Conservation (phyloP, 2,113 vertebrate species). For the Hoplias malabaricus region DNA sequence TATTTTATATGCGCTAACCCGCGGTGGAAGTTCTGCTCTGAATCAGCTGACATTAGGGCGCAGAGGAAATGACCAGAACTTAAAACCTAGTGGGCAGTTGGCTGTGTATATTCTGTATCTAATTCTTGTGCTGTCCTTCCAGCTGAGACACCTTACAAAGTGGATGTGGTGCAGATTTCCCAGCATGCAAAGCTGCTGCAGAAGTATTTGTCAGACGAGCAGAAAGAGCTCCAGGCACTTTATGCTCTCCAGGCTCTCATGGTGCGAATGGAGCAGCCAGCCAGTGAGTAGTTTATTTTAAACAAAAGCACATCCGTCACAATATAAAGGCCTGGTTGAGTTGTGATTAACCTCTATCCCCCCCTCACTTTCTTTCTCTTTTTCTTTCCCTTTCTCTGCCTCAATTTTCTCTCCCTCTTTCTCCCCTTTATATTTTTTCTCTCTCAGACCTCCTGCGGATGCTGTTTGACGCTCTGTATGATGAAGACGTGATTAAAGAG, state of each 20-base stretch:
- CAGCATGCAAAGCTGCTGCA: conserved; percentile 86
- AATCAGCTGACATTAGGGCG: too few species aligned
- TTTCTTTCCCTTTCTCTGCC: not conserved
- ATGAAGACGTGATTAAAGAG: conserved; percentile 95
- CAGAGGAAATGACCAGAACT: too few species aligned
- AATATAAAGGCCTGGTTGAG: too few species aligned
- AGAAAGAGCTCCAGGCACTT: conserved; percentile 93
- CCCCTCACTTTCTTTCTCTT: not conserved
- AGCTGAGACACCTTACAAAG: conserved; percentile 86
- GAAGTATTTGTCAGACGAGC: conserved; percentile 86
- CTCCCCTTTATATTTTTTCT: too few species aligned
- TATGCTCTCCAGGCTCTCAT: conserved; percentile 94
- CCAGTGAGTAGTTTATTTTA: conserved; percentile 94
- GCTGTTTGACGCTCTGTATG: conserved; percentile 93
- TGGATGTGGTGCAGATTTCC: conserved; percentile 79
- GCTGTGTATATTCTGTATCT: not conserved
- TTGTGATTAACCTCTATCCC: too few species aligned
- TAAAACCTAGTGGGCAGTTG: too few species aligned
- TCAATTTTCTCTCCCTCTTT: too few species aligned
- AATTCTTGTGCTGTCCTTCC: not conserved
- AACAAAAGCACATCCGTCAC: too few species aligned
- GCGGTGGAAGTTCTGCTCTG: too few species aligned
- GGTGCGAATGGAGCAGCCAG: conserved; percentile 94
- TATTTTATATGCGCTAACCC: too few species aligned
- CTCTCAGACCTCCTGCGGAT: conserved; percentile 86